Evolutionary conservation across 2,888 invertebrate species (phyloP).

Genomic region (Minunthozetes semirufus): DNA sequence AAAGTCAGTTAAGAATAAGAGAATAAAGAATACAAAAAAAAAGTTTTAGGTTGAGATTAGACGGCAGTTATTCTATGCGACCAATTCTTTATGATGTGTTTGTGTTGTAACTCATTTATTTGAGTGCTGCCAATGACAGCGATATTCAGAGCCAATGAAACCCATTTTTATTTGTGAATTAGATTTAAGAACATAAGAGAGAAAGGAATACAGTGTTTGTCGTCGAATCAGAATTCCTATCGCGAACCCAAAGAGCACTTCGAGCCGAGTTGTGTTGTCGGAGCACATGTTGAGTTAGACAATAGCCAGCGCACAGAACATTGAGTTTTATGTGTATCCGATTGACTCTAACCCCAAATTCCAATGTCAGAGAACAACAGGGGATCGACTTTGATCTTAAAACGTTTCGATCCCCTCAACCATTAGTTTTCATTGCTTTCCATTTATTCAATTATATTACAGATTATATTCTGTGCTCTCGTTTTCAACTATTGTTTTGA

Average conservation of each 20-base stretch:
- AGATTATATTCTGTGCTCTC: no score
- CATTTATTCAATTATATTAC: no score
- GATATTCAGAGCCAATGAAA: not conserved
- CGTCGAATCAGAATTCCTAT: not conserved
- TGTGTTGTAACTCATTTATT: not conserved
- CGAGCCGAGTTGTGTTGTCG: not conserved
- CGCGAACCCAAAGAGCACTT: not conserved
- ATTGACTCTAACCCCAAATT: not conserved
- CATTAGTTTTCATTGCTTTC: not conserved
- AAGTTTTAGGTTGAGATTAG: no score
- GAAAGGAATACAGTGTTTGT: no score
- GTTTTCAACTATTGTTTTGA: no score
- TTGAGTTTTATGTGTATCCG: not conserved
- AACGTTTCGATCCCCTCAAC: not conserved
- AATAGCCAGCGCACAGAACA: not conserved
- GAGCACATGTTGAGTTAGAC: conserved; percentile 5
- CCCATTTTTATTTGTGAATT: not conserved
- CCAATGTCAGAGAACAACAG: conserved; percentile 9
- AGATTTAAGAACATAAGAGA: not conserved
- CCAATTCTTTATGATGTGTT: no score
- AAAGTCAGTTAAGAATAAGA: no score
- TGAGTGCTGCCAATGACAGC: not conserved
- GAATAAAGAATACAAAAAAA: no score
- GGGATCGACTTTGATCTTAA: conserved; percentile 19
- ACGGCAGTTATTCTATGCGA: no score